Percentiles rank a stretch among this genome's conserved stretches.
These are phyloP conservation scores for Drosophila tsacasi DNA, from an alignment of 1,140 invertebrate genomes.

Conservation along the genomic window DNA sequence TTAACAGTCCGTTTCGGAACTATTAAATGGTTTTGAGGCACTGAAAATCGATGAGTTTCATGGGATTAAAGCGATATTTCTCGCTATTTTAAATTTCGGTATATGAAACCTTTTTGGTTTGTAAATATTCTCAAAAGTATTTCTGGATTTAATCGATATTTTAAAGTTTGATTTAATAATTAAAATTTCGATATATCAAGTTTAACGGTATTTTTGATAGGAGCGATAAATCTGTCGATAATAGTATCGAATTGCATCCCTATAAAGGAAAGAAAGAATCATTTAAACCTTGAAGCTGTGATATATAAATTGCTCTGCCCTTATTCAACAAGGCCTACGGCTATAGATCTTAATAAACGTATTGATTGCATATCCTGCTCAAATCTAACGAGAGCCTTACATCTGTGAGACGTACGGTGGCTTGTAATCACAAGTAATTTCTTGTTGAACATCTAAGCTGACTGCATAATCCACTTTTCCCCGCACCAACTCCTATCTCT, in stretches of 20 bases:
- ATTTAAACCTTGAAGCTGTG: not conserved
- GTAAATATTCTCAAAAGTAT: too few species aligned
- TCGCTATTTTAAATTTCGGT: too few species aligned
- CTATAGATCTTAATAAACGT: not conserved
- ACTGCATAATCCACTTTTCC: conserved; percentile 63
- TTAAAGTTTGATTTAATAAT: too few species aligned
- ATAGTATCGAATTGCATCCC: too few species aligned
- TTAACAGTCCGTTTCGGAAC: conserved; percentile 33
- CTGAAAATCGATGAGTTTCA: not conserved
- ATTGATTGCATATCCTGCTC: conserved; percentile 2
- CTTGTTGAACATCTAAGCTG: conserved; percentile 49
- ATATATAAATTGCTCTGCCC: too few species aligned
- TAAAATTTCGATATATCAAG: too few species aligned
- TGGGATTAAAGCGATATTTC: too few species aligned
- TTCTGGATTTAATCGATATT: too few species aligned
- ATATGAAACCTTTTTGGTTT: too few species aligned
- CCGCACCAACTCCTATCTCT: not conserved
- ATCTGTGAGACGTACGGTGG: conserved; percentile 12
- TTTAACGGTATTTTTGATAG: too few species aligned
- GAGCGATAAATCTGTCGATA: too few species aligned
- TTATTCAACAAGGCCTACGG: not conserved
- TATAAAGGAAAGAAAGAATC: not conserved
- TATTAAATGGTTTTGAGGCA: conserved; percentile 15
- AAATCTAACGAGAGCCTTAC: conserved; percentile 2
- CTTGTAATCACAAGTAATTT: conserved; percentile 45